Evolutionary conservation across 2,797 vertebrate species (phyloP).

Genomic region (Graptemys geographica): DNA sequence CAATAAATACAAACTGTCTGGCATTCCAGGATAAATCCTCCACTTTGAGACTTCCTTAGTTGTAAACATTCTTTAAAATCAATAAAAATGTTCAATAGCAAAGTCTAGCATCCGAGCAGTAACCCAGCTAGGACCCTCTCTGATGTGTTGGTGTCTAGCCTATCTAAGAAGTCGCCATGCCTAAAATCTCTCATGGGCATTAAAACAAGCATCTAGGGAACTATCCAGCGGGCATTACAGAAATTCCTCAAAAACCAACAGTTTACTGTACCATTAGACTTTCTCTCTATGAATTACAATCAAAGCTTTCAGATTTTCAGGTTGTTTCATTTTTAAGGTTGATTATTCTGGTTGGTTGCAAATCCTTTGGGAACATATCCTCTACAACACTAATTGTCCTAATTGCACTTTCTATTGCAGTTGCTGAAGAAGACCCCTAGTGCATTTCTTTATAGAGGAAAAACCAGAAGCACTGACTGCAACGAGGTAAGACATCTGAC

Average conservation of each 20-base stretch:
- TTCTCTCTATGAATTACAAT: neutral
- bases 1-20: rapidly evolving
- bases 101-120: neutral
- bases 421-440: neutral
- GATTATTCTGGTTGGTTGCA: neutral
- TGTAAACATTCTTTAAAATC: neutral
- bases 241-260: neutral
- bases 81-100: neutral
- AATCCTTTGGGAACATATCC: neutral
- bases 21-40: neutral
- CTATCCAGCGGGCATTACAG: rapidly evolving
- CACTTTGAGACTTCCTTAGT: neutral
- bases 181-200: neutral
- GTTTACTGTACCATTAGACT: neutral
- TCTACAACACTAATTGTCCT: neutral
- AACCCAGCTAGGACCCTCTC: neutral
- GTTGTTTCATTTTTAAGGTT: neutral
- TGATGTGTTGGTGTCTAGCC: neutral
- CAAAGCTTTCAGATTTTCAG: neutral
- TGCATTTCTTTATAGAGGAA: rapidly evolving
- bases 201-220: neutral
- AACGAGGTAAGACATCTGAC: neutral
- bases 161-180: neutral
- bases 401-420: rapidly evolving
- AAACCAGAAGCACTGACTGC: neutral